phyloP scores from a whole-genome alignment of 2,113 vertebrate species.

The Microcebus murinus region DNA sequence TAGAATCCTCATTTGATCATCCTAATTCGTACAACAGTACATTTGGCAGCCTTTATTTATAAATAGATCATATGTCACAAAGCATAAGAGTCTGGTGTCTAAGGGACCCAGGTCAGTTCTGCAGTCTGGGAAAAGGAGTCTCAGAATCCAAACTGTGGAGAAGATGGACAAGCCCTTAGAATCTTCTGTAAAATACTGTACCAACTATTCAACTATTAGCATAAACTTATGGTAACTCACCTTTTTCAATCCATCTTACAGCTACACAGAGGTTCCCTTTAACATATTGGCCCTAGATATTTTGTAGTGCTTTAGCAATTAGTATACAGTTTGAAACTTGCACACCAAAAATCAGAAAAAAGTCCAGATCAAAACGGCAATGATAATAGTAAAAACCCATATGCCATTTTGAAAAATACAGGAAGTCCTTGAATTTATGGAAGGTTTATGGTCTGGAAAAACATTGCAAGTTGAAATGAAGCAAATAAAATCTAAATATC shows the following conservation, averaged over 20 bases:
- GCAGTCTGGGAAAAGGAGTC: conserved; percentile 27
- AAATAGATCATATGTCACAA: conserved; percentile 25
- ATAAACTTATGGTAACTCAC: conserved; percentile 35
- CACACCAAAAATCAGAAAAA: conserved; percentile 30
- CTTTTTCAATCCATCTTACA: background rate
- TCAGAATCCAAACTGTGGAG: conserved; percentile 17
- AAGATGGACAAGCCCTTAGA: background rate
- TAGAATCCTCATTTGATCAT: conserved; percentile 34
- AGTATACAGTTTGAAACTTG: conserved; percentile 24
- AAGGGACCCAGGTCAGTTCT: background rate
- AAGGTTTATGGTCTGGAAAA: conserved; percentile 40
- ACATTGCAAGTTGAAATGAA: conserved; percentile 43
- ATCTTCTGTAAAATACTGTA: conserved; percentile 13
- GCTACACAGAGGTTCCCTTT: background rate
- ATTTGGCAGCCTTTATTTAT: conserved; percentile 26
- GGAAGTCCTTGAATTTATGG: conserved; percentile 34
- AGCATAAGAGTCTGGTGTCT: conserved; percentile 46
- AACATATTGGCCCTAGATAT: background rate
- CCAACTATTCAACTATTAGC: conserved; percentile 41
- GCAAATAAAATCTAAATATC: conserved; percentile 54
- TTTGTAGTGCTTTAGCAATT: conserved; percentile 16
- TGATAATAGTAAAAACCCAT: conserved; percentile 50
- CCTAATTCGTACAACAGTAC: conserved; percentile 16
- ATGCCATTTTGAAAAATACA: conserved; percentile 43
- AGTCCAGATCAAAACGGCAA: conserved; percentile 33